Percentiles rank a stretch among this genome's conserved stretches.
phyloP scores from a whole-genome alignment of 2,113 vertebrate genomes.

The Sminthopsis crassicaudata region DNA sequence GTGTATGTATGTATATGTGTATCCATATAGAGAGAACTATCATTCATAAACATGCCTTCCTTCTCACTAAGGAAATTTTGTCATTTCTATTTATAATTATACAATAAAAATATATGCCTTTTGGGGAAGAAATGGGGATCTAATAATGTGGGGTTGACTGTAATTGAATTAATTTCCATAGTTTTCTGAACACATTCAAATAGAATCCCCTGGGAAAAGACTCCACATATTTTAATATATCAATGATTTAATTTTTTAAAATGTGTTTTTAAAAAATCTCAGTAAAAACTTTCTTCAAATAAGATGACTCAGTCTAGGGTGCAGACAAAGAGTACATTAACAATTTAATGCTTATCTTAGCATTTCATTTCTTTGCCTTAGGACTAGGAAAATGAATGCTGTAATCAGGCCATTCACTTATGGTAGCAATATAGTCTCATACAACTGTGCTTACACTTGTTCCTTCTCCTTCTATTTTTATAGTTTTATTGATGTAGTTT shows the following conservation, averaged over 20 bases:
- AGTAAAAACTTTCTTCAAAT: not conserved
- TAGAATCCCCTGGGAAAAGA: not conserved
- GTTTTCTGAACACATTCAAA: slow-evolving; percentile 23
- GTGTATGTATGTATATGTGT: not conserved
- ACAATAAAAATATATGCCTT: not conserved
- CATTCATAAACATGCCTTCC: slow-evolving; percentile 40
- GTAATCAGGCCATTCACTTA: not conserved
- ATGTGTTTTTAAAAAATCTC: slow-evolving; percentile 14
- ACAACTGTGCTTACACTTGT: not conserved
- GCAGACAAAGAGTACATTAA: not conserved
- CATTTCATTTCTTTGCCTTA: not conserved
- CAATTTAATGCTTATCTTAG: not conserved
- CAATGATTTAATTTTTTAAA: slow-evolving; percentile 17
- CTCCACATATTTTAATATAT: slow-evolving; percentile 24
- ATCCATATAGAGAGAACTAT: not conserved
- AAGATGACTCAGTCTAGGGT: slow-evolving; percentile 9
- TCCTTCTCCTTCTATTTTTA: slow-evolving; percentile 7
- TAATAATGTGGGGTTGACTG: not conserved
- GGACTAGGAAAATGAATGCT: not conserved
- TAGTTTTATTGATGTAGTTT: not conserved
- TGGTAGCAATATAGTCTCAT: not conserved
- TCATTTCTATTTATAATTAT: slow-evolving; percentile 36
- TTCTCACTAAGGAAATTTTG: slow-evolving; percentile 49
- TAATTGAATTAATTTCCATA: slow-evolving; percentile 37
- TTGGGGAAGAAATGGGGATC: slow-evolving; percentile 44